These are phyloP conservation scores for Lepeophtheirus nordmannii DNA, from an alignment of 2,888 invertebrate genomes.

Conservation along the genomic window DNA sequence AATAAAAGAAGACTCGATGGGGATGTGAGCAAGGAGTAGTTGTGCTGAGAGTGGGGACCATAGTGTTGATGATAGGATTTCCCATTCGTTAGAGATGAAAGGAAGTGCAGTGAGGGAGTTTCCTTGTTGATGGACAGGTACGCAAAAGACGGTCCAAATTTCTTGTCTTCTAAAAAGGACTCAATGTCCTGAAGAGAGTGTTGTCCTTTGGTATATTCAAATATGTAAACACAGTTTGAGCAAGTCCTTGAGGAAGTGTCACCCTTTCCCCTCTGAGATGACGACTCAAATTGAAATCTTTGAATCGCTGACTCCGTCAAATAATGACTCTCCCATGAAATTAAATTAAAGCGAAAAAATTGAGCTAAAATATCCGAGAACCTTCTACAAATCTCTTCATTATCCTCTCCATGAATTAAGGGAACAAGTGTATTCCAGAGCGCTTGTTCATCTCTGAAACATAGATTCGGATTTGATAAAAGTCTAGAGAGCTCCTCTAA, in stretches of 20 bases:
- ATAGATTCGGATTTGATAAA: background rate
- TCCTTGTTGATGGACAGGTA: background rate
- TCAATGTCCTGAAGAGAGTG: background rate
- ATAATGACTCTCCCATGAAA: background rate
- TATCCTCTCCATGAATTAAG: background rate
- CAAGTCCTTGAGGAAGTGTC: background rate
- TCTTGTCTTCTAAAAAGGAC: background rate
- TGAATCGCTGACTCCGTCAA: background rate
- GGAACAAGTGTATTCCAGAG: background rate
- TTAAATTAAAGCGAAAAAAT: background rate
- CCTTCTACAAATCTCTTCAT: background rate
- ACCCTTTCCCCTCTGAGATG: background rate
- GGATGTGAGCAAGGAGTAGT: background rate
- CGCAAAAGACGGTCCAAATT: background rate
- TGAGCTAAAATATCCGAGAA: background rate
- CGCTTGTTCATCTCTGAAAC: background rate
- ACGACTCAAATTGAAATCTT: background rate
- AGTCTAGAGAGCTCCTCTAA: background rate
- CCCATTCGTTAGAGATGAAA: background rate
- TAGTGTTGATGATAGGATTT: conserved; percentile 6
- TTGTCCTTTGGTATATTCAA: background rate
- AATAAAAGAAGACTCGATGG: background rate
- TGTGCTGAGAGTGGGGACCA: background rate
- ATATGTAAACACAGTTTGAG: background rate
- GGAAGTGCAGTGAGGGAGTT: background rate